These are phyloP conservation scores for Pangasius krempfi DNA, from an alignment of 2,797 vertebrate species.

Conservation along the genomic window DNA sequence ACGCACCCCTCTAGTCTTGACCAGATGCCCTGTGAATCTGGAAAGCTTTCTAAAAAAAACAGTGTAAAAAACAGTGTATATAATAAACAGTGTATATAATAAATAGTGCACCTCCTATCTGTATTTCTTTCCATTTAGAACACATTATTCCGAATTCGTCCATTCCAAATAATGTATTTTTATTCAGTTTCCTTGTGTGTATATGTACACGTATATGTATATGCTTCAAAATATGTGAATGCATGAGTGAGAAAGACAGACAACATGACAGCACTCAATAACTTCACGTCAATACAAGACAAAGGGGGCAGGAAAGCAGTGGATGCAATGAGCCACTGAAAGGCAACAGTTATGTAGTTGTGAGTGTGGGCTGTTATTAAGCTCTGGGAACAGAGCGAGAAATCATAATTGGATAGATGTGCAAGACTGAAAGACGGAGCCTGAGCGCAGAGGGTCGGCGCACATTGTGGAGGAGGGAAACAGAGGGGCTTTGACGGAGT, in stretches of 20 bases:
- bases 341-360: constrained; percentile 61
- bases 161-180: neutral
- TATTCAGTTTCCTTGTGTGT: neutral
- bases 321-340: constrained; percentile 47
- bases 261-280: neutral
- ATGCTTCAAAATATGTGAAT: neutral
- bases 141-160: neutral
- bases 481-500: constrained; percentile 68
- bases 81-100: neutral
- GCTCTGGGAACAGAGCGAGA: constrained; percentile 63
- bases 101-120: neutral
- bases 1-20: neutral
- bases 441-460: constrained; percentile 64
- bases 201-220: neutral
- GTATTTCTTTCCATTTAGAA: neutral
- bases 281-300: neutral
- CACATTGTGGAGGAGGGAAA: constrained; percentile 69
- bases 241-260: neutral
- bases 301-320: neutral
- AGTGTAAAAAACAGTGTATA: no score
- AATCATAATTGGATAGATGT: constrained; percentile 69
- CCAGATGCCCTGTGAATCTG: neutral
- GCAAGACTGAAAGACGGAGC: constrained; percentile 68
- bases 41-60: neutral
- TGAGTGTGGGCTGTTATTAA: constrained; percentile 55